Evolutionary conservation across 2,797 vertebrate species (phyloP).

Genomic region (Spatula versicolor): DNA sequence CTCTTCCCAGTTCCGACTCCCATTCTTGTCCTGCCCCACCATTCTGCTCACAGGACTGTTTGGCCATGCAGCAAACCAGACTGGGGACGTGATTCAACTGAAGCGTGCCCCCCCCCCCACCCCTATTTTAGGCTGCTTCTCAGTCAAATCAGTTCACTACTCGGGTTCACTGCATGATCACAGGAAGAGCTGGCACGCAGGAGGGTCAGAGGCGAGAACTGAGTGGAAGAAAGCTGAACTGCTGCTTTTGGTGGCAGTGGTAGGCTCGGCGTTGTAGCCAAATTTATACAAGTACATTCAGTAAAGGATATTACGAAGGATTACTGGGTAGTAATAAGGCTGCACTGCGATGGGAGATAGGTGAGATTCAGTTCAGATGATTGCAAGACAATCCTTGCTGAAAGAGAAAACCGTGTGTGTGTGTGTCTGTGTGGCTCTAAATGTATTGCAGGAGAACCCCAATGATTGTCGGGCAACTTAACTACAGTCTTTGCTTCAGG

Average conservation of each 20-base stretch:
- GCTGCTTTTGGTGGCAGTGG: conserved; percentile 40
- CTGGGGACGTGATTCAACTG: conserved; percentile 24
- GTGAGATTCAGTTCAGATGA: neutral
- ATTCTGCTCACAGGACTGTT: conserved; percentile 52
- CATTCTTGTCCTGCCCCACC: conserved; percentile 44
- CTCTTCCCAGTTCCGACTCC: conserved; percentile 58
- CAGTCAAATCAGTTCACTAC: neutral
- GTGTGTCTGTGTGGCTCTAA: neutral
- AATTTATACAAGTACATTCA: neutral
- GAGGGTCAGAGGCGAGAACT: conserved; percentile 55
- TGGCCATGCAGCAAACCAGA: conserved; percentile 51
- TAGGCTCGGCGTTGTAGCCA: neutral
- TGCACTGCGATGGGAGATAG: neutral
- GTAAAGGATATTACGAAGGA: neutral
- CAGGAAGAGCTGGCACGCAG: conserved; percentile 59
- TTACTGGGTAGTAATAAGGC: neutral
- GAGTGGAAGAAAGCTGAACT: conserved; percentile 43
- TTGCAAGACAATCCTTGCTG: conserved; percentile 48
- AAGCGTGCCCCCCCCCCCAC: neutral
- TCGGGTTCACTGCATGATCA: conserved; percentile 53
- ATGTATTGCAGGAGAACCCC: neutral
- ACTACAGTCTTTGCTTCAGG: conserved; percentile 4
- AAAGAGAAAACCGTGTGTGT: neutral
- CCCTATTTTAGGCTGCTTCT: neutral
- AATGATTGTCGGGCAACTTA: neutral